Conservation (phyloP, 2,888 invertebrate genomes). For the Archips crataeganus region DNA sequence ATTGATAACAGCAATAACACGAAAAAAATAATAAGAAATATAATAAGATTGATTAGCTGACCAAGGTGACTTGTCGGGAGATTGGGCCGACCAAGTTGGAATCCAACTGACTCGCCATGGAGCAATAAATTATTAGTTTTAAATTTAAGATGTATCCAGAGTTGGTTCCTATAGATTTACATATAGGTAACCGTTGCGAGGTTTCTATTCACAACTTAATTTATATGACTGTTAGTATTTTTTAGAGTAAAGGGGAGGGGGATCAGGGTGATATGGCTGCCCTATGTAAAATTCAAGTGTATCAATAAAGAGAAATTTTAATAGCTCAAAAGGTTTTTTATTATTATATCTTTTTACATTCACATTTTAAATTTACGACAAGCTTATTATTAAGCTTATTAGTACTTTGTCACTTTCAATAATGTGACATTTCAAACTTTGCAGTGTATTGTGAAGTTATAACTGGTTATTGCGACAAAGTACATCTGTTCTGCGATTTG, state of each 20-base stretch:
- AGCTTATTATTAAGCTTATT: no score
- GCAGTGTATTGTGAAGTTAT: no score
- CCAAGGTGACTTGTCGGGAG: neutral
- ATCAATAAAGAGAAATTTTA: slow-evolving; percentile 14
- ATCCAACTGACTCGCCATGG: slow-evolving; percentile 24
- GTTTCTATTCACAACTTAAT: slow-evolving; percentile 35
- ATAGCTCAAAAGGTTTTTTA: neutral
- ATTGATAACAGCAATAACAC: no score
- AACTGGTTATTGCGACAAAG: no score
- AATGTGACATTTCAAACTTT: no score
- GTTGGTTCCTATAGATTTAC: slow-evolving; percentile 57
- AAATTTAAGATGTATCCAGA: slow-evolving; percentile 32
- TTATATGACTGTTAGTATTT: slow-evolving; percentile 39
- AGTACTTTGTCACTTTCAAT: no score
- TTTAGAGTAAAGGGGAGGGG: slow-evolving; percentile 21
- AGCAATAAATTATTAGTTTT: slow-evolving; percentile 33
- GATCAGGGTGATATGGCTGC: slow-evolving; percentile 10
- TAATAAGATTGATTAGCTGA: neutral
- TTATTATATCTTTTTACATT: neutral
- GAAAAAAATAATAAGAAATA: no score
- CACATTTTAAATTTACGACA: no score
- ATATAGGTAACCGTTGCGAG: slow-evolving; percentile 35
- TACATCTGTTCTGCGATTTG: no score
- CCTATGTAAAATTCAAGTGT: slow-evolving; percentile 13
- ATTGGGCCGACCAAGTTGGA: neutral